Evolutionary conservation across 2,113 vertebrate species (phyloP), one percentile per base, ranked within the genome.

Genomic region (Toxostoma redivivum): DNA sequence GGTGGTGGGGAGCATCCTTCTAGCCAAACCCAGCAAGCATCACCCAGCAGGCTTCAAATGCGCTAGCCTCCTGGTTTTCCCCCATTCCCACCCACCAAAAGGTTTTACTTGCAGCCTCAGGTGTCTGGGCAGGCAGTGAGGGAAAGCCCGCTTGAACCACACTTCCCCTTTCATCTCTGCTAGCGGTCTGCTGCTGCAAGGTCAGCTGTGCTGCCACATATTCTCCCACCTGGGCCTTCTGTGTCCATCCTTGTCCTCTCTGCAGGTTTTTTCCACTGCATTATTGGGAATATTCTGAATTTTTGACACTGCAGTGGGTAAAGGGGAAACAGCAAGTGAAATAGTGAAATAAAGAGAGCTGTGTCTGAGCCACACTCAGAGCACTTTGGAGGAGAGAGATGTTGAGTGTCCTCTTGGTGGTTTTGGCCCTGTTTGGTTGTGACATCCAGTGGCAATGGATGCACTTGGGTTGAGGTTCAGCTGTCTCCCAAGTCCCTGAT

Each of bases 151-250:
- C 44, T 35, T 6, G 11, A 81, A 5, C 47, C 87, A 58, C 71
- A 79, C 93, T 95, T 98, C 98, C 97, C 80, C 97, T 98, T 98
- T 98, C 72, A 45, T 73, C 96, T 92, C 71, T 48, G 65, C 79
- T 25, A 30, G 45, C 2, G 0, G 8, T 45, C 80, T 62, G 44
- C 45, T 33, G 31, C 67, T 51, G 9, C 62, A 7, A 11, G 42
- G 37, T 45, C 8, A 3, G 18, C 40, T 69, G 66, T 57, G 60
- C 15, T 78, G 70, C 31, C 35, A 28, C 1, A 0, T 33, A 17
- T 38, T 15, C 37, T 51, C 47, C 56, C 85, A 67, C 78, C 60
- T 87, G 56, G 54, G 64, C 61, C 57, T 53, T 74, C 24, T 42
- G 56, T 1, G 0, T 58, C 38, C 69, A 35, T n/a, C 30, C 47